Base-by-base conservation (phyloP, 1,140 invertebrate genomes). In the Tetramorium alpestre region DNA sequence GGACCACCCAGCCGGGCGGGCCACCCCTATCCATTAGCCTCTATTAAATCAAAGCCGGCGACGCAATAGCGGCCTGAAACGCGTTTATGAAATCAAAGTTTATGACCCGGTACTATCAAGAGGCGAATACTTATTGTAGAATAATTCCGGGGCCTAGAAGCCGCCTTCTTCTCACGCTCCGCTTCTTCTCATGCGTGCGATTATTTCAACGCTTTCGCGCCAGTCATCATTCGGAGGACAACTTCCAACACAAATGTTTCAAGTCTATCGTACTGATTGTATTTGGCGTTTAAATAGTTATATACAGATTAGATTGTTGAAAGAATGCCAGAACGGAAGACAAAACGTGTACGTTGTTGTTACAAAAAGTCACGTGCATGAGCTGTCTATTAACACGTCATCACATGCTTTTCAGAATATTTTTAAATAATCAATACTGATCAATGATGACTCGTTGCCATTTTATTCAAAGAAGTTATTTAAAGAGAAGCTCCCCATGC, bases 1-100 rank as follows among this genome's bases (percentile, higher is more conserved):
- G 92, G 93, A 92, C 93, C 93, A 93, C 93, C 92, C 90, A 89
- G 90, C 70, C 70, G 13, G 22, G 69, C 62, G 60, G 67, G 58
- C 89, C 92, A 93, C 92, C 91, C 93, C 93, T 94, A 92, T 92
- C 86, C 90, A 92, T 92, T 92, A 92, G 86, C 65, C 60, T 89
- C 91, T 90, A 92, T 92, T 92, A 92, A 92, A 92, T 92, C 92
- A 92, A 88, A 91, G 70, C 70, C 85, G 76, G 72, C 88, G 81
- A 77, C 76, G 67, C 84, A 73, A 56, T 85, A 51, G 51, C 44
- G 33, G 38, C 38, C 38, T 64, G 62, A 72, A 72, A 60, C 70
- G 87, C 85, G 90, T 87, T 92, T 91, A 92, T 86, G 89, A 89
- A 91, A 89, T 92, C 85, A 54, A 88, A 88, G 82, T 78, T 87